Conservation (phyloP, 1,140 invertebrate species). For the Drosophila hydei region DNA sequence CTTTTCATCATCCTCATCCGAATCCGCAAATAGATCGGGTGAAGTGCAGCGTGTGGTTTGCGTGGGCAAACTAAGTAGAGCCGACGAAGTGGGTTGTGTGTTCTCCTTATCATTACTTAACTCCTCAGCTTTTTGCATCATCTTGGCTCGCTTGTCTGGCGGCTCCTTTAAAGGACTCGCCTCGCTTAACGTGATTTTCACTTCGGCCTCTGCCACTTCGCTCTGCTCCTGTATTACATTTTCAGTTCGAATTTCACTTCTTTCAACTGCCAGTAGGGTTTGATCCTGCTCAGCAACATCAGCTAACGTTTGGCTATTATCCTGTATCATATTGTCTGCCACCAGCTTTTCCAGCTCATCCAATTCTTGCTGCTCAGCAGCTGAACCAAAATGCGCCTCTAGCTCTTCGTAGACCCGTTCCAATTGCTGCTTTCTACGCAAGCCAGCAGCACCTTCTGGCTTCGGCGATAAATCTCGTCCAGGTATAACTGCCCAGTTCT, state of each 20-base stretch:
- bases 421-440: conserved; percentile 26
- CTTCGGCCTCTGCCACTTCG: neutral
- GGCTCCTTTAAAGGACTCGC: conserved; percentile 52
- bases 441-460: neutral
- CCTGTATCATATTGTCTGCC: conserved; percentile 55
- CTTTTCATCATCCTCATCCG: conserved; percentile 52
- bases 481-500: conserved; percentile 65
- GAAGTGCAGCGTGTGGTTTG: conserved; percentile 56
- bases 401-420: conserved; percentile 46
- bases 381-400: conserved; percentile 46
- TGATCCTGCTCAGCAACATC: neutral
- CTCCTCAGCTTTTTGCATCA: neutral
- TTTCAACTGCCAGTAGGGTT: neutral
- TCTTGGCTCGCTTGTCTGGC: conserved; percentile 51
- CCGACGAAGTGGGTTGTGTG: neutral
- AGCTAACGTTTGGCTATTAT: conserved; percentile 4
- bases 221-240: neutral
- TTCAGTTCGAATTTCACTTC: neutral
- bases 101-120: conserved; percentile 19
- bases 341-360: conserved; percentile 58
- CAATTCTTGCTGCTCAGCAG: conserved; percentile 31
- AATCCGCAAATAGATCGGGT: conserved; percentile 76
- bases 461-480: conserved; percentile 68
- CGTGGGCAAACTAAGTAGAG: conserved; percentile 19
- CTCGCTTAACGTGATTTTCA: neutral